Conservation (phyloP, 2,113 vertebrate genomes). For the Oreamnos americanus region DNA sequence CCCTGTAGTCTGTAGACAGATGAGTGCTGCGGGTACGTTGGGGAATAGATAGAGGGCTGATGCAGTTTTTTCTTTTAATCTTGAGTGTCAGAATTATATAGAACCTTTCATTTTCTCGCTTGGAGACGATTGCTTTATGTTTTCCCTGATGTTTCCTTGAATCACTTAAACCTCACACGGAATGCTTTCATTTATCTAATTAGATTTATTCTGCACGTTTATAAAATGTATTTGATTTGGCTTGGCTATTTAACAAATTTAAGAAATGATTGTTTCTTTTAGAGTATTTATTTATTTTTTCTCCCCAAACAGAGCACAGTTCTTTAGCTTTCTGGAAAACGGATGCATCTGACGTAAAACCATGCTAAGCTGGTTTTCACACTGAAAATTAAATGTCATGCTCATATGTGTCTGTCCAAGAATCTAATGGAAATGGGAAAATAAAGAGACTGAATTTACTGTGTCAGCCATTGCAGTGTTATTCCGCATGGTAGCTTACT, state of each 20-base stretch:
- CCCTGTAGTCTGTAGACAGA: background rate
- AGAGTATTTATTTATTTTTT: slow-evolving; percentile 27
- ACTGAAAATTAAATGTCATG: background rate
- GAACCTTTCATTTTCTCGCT: slow-evolving; percentile 36
- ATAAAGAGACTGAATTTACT: slow-evolving; percentile 33
- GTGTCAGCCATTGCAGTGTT: background rate
- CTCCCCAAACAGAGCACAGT: slow-evolving; percentile 76
- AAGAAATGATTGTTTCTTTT: slow-evolving; percentile 32
- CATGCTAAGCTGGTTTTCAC: slow-evolving; percentile 63
- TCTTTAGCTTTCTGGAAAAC: slow-evolving; percentile 74
- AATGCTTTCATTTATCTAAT: background rate
- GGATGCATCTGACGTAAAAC: slow-evolving; percentile 75
- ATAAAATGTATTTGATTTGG: slow-evolving; percentile 7
- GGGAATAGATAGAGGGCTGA: background rate
- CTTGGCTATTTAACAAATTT: background rate
- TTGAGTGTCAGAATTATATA: background rate
- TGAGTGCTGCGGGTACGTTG: fast-evolving
- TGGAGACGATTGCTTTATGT: background rate
- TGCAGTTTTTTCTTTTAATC: background rate
- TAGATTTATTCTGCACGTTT: background rate
- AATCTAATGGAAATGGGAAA: background rate
- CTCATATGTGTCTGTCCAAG: background rate
- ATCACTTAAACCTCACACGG: background rate
- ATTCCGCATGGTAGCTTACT: background rate
- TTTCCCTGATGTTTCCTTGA: background rate